A percentile compares a stretch with the other conserved stretches of the same genome.
Conservation (phyloP, 2,797 vertebrate species). For the Oreochromis mossambicus region DNA sequence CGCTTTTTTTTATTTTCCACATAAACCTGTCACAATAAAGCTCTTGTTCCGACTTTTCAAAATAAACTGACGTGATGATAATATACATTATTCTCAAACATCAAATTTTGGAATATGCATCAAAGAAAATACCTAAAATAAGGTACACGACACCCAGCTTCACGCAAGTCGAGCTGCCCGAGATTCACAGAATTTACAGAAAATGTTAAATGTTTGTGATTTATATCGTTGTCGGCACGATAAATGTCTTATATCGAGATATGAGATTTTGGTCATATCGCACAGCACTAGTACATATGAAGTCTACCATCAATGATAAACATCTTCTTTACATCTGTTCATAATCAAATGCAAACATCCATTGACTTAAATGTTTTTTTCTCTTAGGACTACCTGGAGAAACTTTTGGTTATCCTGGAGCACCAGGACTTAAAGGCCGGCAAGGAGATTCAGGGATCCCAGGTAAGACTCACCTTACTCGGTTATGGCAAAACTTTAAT, state of each 20-base stretch:
- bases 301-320: neutral
- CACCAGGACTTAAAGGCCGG: conserved; percentile 80
- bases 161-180: fast-evolving
- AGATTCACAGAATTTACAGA: neutral
- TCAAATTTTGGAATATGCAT: neutral
- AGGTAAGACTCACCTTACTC: conserved; percentile 68
- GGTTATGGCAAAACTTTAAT: neutral
- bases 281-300: neutral
- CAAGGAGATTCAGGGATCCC: conserved; percentile 77
- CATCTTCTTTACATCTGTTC: neutral
- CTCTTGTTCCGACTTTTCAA: neutral
- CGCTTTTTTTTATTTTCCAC: neutral
- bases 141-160: neutral
- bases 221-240: neutral
- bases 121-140: neutral
- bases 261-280: neutral
- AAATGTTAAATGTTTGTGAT: neutral
- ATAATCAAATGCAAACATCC: neutral
- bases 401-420: conserved; percentile 67
- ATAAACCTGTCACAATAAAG: neutral
- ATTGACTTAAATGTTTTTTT: neutral
- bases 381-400: conserved; percentile 80
- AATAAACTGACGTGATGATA: neutral
- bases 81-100: neutral
- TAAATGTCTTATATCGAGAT: neutral